Conservation (phyloP, 2,888 invertebrate species). For the Cephus nigrinus region DNA sequence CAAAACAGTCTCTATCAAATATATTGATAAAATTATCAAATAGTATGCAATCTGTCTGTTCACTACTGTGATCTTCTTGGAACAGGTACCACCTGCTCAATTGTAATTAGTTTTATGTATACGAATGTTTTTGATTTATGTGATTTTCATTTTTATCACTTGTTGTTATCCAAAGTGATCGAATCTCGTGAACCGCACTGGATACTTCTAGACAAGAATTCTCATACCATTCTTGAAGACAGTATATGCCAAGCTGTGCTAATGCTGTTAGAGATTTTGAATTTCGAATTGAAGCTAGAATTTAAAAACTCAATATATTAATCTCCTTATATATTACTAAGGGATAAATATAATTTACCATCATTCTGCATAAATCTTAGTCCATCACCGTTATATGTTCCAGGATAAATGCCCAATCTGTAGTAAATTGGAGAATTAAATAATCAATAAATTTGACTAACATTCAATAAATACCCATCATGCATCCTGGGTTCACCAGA, state of each 20-base stretch:
- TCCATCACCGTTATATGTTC: background rate
- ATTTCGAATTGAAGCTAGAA: background rate
- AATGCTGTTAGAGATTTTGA: slow-evolving; percentile 10
- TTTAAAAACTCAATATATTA: background rate
- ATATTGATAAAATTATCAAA: slow-evolving; percentile 38
- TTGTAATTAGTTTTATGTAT: background rate
- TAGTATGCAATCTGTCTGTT: slow-evolving; percentile 42
- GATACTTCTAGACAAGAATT: slow-evolving; percentile 12
- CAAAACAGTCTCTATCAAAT: slow-evolving; percentile 38
- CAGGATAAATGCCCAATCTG: background rate
- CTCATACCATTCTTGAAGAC: slow-evolving; percentile 22
- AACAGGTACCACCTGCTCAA: slow-evolving; percentile 32
- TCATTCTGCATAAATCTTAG: background rate
- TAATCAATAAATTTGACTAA: background rate
- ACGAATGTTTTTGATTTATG: background rate
- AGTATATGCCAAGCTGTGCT: slow-evolving; percentile 8
- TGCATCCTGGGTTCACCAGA: background rate
- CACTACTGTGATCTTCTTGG: slow-evolving; percentile 34
- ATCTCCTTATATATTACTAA: background rate
- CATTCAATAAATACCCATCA: background rate
- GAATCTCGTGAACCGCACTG: slow-evolving; percentile 37
- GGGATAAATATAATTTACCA: background rate
- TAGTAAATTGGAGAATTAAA: background rate
- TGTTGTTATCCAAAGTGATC: slow-evolving; percentile 39
- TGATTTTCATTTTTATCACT: slow-evolving; percentile 23